These are phyloP conservation scores for Petaurus breviceps DNA, from an alignment of 2,113 vertebrate species.

Conservation along the genomic window DNA sequence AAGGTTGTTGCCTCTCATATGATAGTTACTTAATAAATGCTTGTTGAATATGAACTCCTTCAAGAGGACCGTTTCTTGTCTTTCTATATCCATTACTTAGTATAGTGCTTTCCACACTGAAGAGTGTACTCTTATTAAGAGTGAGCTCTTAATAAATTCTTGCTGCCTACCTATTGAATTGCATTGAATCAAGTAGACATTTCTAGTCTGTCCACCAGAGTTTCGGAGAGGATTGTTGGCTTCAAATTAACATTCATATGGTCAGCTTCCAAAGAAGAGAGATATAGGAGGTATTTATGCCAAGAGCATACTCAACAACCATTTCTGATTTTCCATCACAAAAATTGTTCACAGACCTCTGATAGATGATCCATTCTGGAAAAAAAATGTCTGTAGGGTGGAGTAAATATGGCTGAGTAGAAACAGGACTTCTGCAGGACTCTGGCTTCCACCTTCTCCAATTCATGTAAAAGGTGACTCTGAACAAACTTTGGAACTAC, in stretches of 20 bases:
- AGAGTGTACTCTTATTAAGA: too few relatives aligned
- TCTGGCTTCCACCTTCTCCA: too few relatives aligned
- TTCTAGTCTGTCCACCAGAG: neutral
- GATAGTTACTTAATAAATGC: neutral
- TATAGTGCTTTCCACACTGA: neutral
- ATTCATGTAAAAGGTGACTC: too few relatives aligned
- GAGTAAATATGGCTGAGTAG: too few relatives aligned
- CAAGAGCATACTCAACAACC: neutral
- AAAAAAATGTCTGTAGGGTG: too few relatives aligned
- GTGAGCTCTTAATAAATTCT: too few relatives aligned
- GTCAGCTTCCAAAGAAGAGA: neutral
- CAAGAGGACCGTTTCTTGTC: neutral
- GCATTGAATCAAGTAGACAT: neutral
- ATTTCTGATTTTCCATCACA: conserved; percentile 3
- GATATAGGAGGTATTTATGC: neutral
- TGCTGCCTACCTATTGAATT: neutral
- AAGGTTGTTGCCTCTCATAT: neutral
- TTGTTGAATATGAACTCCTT: neutral
- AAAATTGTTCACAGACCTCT: conserved; percentile 2
- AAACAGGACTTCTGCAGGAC: too few relatives aligned
- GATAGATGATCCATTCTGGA: neutral
- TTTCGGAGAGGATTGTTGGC: neutral
- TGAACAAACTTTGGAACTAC: too few relatives aligned
- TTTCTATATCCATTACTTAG: neutral
- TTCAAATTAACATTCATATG: conserved; percentile 44